These are phyloP conservation scores for Cyphomyrus plagiostoma DNA, from an alignment of 2,113 vertebrate genomes.

Conservation along the genomic window DNA sequence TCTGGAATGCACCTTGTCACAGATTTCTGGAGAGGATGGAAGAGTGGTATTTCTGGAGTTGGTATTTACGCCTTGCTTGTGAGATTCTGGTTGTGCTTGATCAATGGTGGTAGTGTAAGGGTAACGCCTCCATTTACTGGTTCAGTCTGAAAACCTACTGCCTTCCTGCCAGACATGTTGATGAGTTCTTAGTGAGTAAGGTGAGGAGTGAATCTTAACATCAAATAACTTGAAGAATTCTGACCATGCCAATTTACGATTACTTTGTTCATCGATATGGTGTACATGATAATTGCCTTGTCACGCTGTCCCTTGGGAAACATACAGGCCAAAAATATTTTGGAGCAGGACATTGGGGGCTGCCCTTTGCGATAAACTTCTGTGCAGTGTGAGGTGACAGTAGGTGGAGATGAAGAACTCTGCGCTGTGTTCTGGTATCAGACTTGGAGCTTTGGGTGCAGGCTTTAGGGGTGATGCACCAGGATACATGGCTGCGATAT, in stretches of 20 bases:
- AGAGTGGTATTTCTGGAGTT: neutral
- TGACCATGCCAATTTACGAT: no score
- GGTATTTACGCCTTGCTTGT: constrained; percentile 28
- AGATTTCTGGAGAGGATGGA: neutral
- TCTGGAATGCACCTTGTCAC: neutral
- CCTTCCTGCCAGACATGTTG: neutral
- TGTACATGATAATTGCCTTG: neutral
- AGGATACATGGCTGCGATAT: constrained; percentile 13
- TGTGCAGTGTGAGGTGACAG: neutral
- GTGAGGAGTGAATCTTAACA: neutral
- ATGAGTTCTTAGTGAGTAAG: constrained; percentile 17
- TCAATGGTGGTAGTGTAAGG: constrained; percentile 15
- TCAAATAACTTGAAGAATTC: constrained; percentile 9
- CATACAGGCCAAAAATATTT: constrained; percentile 24
- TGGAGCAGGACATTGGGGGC: constrained; percentile 5
- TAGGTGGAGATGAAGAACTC: neutral
- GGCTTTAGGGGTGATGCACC: neutral
- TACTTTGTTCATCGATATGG: constrained; percentile 17
- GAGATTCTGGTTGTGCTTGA: constrained; percentile 19
- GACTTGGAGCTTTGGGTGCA: neutral
- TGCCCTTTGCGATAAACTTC: neutral
- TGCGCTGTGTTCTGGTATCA: neutral
- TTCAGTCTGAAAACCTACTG: constrained; percentile 6
- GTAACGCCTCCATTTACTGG: neutral
- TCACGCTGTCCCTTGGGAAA: constrained; percentile 9